Evolutionary conservation across 2,888 invertebrate species (phyloP), one percentile per base, ranked within the genome.

Genomic region (Cheilosia soror): DNA sequence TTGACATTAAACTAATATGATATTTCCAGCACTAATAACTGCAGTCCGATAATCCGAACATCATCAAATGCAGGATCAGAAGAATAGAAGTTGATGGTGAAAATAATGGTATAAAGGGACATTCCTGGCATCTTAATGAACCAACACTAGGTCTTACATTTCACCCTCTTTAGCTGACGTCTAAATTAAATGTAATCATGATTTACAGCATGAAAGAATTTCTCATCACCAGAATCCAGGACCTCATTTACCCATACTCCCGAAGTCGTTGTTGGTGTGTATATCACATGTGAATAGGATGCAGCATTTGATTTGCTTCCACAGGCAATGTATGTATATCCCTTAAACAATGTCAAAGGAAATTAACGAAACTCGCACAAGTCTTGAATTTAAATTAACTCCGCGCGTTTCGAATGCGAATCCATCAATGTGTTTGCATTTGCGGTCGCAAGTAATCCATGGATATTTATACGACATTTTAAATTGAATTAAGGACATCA

Each of bases 151-250:
- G 49, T 44, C 72, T 27, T 29, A 3, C 9, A 76, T 66, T 55
- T 71, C 9, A 79, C 80, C 80, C 80, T 76, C 80, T 42, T 69
- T 65, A 9, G 60, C 63, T 85, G 81, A 85, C 85, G 49, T 66
- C 85, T 81, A 81, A 85, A 85, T 85, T 85, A 90, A 90, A 88
- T 89, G 89, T 90, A 91, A 90, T 90, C 90, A 90, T 91, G 90
- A 90, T 90, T 90, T 90, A 90, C 91, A 90, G 89, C 89, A 78
- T 82, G 55, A 55, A 80, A 88, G 88, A 88, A 88, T 88, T 88
- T 87, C 83, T 87, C 85, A 85, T 85, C 85, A 85, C 72, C 71
- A 84, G 66, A 20, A 40, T 25, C 53, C 63, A 71, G 20, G 63
- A 57, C 29, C 29, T 53, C 55, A 55, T 55, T 71, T 63, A 40